Conservation (phyloP, 2,888 invertebrate species). For the Stenolophus ochropezus region DNA sequence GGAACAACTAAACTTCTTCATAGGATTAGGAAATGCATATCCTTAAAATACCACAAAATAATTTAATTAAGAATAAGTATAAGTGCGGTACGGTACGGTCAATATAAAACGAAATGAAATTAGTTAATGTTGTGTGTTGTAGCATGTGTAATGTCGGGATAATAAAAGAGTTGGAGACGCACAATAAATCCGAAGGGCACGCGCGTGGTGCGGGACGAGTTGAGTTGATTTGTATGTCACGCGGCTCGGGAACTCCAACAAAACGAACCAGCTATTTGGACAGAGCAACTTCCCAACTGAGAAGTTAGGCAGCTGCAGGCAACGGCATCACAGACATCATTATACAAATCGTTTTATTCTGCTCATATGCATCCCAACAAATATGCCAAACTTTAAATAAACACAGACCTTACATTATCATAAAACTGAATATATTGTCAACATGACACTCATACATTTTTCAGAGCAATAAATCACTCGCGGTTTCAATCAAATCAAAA, state of each 20-base stretch:
- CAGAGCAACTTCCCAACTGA: slow-evolving; percentile 18
- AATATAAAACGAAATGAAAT: too few species aligned
- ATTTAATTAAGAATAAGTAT: too few species aligned
- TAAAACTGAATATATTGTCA: neutral
- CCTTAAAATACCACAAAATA: too few species aligned
- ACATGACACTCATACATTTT: neutral
- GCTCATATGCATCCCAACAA: neutral
- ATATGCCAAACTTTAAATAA: neutral
- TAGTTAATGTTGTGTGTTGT: too few species aligned
- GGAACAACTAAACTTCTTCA: too few species aligned
- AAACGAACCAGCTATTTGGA: slow-evolving; percentile 57
- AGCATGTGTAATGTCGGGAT: too few species aligned
- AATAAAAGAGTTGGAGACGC: slow-evolving; percentile 17
- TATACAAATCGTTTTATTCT: slow-evolving; percentile 1
- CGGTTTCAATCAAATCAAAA: neutral
- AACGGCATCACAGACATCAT: neutral
- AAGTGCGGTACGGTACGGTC: too few species aligned
- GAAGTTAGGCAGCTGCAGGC: slow-evolving; percentile 37
- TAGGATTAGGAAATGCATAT: too few species aligned
- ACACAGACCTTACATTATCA: neutral
- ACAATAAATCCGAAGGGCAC: slow-evolving; percentile 27
- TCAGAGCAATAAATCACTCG: neutral
- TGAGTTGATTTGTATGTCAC: slow-evolving; percentile 44
- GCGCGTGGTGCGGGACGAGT: neutral
- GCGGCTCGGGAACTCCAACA: slow-evolving; percentile 40